Base-by-base conservation (phyloP, 1,140 invertebrate genomes). In the Drosophila pruinosa region DNA sequence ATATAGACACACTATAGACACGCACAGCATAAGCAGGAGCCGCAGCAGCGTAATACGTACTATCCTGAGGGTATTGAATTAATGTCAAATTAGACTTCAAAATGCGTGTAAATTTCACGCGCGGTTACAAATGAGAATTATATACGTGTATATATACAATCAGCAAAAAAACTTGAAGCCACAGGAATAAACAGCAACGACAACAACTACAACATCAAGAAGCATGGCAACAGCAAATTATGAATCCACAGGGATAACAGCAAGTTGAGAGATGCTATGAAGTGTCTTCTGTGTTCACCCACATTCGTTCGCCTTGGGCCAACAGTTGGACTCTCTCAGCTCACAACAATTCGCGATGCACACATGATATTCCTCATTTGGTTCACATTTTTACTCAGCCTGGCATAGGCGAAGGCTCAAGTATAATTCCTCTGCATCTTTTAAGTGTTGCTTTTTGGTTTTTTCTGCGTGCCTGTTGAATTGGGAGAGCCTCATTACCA, bases 1-100 rank as follows among this genome's bases (percentile, higher is more conserved):
- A 31, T 28, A 38, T 17, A 47, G 15, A 34, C 15, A 52, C 12
- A n/a, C 34, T 24, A 36, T 38, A 58, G 56, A 52, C 21, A 61
- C 47, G 17, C 57, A 47, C 47, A 45, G 6, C 10, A 1, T 6
- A n/a, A 17, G 21, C 17, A 48, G 14, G 36, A 38, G 28, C 7
- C 47, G 22, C 21, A 61, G 19, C 39, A 41, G 31, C 28, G 41
- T 43, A 63, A 74, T 62, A 71, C 64, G 57, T 61, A 65, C 48
- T 70, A 65, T 76, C 80, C 79, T 68, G 41, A 71, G 80, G 80
- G 80, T 67, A 73, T 79, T 78, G 57, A 76, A 85, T 85, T 85
- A 85, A 79, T 85, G 80, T 79, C 80, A 85, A 79, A 79, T 85
- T 85, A 79, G 82, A 73, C 80, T 79, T 79, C 80, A 85, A 85